A percentile compares a stretch with the other conserved stretches of the same genome.
Evolutionary conservation across 2,888 invertebrate species (phyloP).

Genomic region (Catonia carolina): DNA sequence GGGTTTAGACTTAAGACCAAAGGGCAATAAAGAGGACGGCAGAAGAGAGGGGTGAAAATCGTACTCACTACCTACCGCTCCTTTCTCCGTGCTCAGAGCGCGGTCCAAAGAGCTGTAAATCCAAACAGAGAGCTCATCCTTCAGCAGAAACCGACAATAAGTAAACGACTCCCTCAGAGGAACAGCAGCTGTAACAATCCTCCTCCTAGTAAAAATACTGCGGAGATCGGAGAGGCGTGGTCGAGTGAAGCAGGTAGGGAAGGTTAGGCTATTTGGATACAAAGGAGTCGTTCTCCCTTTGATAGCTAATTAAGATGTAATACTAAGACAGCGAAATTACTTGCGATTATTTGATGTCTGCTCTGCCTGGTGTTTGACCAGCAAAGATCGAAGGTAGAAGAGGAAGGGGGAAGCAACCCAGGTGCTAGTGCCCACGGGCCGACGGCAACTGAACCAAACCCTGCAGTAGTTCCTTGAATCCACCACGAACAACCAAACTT

Average conservation of each 20-base stretch:
- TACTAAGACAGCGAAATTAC: constrained; percentile 26
- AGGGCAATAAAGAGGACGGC: constrained; percentile 10
- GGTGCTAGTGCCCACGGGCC: constrained; percentile 2
- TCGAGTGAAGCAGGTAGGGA: neutral
- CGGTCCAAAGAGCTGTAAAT: constrained; percentile 33
- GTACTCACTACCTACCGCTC: constrained; percentile 28
- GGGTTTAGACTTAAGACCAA: constrained; percentile 21
- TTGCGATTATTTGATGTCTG: constrained; percentile 23
- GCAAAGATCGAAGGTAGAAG: constrained; percentile 10
- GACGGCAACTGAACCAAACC: no score
- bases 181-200: neutral
- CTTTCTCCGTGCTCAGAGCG: constrained; percentile 22
- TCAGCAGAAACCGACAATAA: constrained; percentile 34
- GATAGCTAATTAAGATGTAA: constrained; percentile 25
- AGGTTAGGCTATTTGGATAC: neutral
- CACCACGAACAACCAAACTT: neutral
- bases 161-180: constrained; percentile 29
- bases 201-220: constrained; percentile 22
- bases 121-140: constrained; percentile 33
- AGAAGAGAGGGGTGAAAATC: constrained; percentile 21
- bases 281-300: constrained; percentile 18
- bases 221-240: constrained; percentile 11
- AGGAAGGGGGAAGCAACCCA: neutral
- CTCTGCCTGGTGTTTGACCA: constrained; percentile 21
- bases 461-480: no score